Evolutionary conservation across 1,140 invertebrate species (phyloP).

Genomic region (Olivierus martensii): DNA sequence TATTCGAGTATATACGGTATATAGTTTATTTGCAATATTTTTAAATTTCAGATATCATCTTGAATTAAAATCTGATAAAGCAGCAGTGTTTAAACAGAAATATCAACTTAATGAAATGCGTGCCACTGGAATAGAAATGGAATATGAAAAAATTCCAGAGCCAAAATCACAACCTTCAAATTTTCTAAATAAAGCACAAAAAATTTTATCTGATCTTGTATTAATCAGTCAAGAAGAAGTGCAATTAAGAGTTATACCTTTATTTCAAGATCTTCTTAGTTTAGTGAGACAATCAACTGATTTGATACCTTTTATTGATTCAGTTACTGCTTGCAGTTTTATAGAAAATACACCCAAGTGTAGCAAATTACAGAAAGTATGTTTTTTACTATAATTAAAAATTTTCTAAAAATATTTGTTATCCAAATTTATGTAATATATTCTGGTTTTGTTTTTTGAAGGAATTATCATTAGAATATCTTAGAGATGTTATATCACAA

Average conservation of each 20-base stretch:
- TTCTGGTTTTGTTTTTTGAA: conserved; percentile 3
- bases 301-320: conserved; percentile 1
- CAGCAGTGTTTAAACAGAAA: not conserved
- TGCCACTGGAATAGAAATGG: not conserved
- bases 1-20: no score
- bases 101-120: not conserved
- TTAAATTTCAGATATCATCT: no score
- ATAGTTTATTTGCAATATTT: no score
- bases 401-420: not conserved
- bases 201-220: conserved; percentile 4
- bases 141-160: conserved; percentile 1
- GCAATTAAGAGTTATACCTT: not conserved
- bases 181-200: conserved; percentile 3
- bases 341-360: not conserved
- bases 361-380: not conserved
- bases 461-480: conserved; percentile 2
- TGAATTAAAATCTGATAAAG: no score
- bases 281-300: not conserved
- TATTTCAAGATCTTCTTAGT: conserved; percentile 4
- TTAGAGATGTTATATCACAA: conserved; percentile 10
- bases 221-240: conserved; percentile 1
- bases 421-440: not conserved
- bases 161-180: not conserved
- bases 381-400: not conserved
- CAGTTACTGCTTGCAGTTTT: not conserved